Base-by-base conservation (phyloP, 2,113 vertebrate genomes). In the Phocoena sinus region DNA sequence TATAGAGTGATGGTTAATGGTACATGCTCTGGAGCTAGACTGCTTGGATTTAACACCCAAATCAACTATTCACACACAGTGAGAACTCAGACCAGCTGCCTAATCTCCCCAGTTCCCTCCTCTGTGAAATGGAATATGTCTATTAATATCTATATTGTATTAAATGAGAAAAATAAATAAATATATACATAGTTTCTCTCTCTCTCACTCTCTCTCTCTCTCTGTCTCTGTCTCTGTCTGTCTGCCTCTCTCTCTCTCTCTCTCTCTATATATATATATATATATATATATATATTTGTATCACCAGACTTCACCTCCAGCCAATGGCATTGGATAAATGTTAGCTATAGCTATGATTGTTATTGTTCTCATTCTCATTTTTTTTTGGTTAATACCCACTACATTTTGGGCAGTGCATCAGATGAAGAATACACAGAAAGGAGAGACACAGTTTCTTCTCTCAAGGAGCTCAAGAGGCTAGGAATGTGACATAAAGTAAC, bases 281-380 rank as follows among this genome's bases (percentile, higher is more conserved):
- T 50, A 50, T 50, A 53, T 53, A 53, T 53, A 53, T 5, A 47
- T 53, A 6, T 33, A 14, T 1, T 10, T 18, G 1, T 41, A 25
- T 56, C 7, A 71, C 17, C 41, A 36, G 26, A 62, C 58, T 71
- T 44, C 10, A n/a, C 15, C 4, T 62, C 7, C 65, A 18, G 23
- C 23, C 84, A 79, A 31, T 17, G 79, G 18, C 53, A 14, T 21
- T 67, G 1, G 20, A 28, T 71, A 86, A 82, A 85, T 23, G 17
- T 50, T 41, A 36, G 11, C 6, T n/a, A 5, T 31, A 36, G 2
- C 33, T 79, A 0, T 9, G n/a, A 5, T 21, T 20, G 2, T 14
- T 85, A 18, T 23, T 62, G 5, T 47, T 11, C 7, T 28, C 28
- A 20, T 60, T 50, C 25, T 71, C n/a, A 44, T 8, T 70, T 8